Conservation (phyloP, 2,888 invertebrate species). For the Ashinkailepas kermadecensis region DNA sequence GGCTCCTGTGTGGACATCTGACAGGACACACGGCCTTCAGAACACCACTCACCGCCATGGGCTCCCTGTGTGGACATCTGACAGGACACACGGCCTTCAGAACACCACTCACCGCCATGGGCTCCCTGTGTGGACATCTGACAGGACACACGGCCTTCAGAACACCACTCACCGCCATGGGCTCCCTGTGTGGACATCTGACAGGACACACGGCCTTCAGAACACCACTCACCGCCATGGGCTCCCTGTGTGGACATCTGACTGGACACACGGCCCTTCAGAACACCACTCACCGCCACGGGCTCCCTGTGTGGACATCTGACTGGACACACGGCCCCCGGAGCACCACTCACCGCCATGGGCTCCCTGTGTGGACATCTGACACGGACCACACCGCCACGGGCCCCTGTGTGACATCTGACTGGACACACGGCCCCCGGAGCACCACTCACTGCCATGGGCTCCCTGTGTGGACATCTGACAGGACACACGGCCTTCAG, state of each 20-base stretch:
- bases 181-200: conserved; percentile 20
- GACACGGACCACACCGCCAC: no score
- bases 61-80: conserved; percentile 20
- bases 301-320: conserved; percentile 27
- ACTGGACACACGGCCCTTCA: no score
- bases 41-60: conserved; percentile 29
- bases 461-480: conserved; percentile 20
- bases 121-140: conserved; percentile 20
- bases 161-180: conserved; percentile 29
- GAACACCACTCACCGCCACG: conserved; percentile 25
- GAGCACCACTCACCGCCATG: conserved; percentile 25
- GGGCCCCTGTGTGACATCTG: no score
- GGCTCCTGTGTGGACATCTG: conserved; percentile 38
- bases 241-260: conserved; percentile 20
- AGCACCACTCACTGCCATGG: conserved; percentile 29
- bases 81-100: no score
- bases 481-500: no score
- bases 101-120: conserved; percentile 29
- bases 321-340: no score
- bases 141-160: no score
- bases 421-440: no score
- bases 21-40: no score
- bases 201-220: no score
- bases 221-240: conserved; percentile 29
- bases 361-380: no score